phyloP scores from a whole-genome alignment of 2,113 vertebrate species.

The Rhea americana region DNA sequence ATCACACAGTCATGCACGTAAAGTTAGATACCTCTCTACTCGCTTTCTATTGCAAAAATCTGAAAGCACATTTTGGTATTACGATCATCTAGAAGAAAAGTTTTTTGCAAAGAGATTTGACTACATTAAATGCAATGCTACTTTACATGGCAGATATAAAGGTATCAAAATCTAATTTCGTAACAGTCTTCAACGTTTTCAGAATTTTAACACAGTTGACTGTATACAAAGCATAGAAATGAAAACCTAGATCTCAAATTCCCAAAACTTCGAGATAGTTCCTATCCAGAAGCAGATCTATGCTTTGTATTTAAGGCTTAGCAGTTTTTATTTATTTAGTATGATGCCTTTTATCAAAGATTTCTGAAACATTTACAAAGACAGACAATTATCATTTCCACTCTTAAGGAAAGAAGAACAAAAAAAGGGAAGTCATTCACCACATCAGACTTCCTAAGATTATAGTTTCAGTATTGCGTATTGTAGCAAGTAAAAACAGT shows the following conservation, averaged over 20 bases:
- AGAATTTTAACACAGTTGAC: not conserved
- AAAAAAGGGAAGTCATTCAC: not conserved
- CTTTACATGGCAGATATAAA: not conserved
- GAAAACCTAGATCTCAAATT: not conserved
- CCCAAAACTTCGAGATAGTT: not conserved
- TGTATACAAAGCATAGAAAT: not conserved
- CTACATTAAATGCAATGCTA: not conserved
- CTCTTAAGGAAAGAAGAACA: not conserved
- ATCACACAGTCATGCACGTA: not conserved
- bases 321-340: not conserved
- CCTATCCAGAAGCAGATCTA: not conserved
- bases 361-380: not conserved
- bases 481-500: not conserved
- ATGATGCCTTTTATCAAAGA: not conserved
- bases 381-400: not conserved
- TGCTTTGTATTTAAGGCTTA: not conserved
- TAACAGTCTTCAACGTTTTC: not conserved
- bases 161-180: not conserved
- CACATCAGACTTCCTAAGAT: not conserved
- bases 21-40: not conserved
- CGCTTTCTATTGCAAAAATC: not conserved
- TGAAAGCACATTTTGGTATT: not conserved
- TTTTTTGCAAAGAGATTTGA: not conserved
- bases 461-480: not conserved
- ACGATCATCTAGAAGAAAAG: not conserved